Evolutionary conservation across 2,113 vertebrate genomes (phyloP).

Genomic region (Odocoileus virginianus): DNA sequence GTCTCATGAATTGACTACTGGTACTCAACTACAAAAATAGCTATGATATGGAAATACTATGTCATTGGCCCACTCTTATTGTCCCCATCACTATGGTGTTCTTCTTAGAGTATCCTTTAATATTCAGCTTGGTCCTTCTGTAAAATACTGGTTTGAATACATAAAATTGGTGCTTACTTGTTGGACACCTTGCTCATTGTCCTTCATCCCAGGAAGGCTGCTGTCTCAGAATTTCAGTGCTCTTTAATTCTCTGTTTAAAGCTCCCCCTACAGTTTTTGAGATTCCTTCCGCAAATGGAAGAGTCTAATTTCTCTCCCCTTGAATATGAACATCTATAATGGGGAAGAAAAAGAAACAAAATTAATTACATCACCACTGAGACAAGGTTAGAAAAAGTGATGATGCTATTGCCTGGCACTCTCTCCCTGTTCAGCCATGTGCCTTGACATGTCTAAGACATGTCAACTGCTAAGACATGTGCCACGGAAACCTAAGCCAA

Average conservation of each 20-base stretch:
- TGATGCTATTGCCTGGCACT: neutral
- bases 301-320: neutral
- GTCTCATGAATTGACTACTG: neutral
- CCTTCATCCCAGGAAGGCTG: neutral
- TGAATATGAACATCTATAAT: neutral
- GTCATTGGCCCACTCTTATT: neutral
- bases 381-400: neutral
- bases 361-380: neutral
- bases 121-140: neutral
- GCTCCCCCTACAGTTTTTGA: neutral
- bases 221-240: neutral
- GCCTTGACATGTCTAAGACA: neutral
- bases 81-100: neutral
- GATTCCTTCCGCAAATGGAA: neutral
- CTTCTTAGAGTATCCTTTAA: neutral
- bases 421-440: neutral
- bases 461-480: neutral
- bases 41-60: neutral
- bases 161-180: neutral
- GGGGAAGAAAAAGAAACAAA: neutral
- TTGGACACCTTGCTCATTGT: neutral
- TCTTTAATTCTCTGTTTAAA: neutral
- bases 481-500: neutral
- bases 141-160: neutral
- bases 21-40: neutral